Evolutionary conservation across 2,113 vertebrate genomes (phyloP).

Genomic region (Saccopteryx bilineata): DNA sequence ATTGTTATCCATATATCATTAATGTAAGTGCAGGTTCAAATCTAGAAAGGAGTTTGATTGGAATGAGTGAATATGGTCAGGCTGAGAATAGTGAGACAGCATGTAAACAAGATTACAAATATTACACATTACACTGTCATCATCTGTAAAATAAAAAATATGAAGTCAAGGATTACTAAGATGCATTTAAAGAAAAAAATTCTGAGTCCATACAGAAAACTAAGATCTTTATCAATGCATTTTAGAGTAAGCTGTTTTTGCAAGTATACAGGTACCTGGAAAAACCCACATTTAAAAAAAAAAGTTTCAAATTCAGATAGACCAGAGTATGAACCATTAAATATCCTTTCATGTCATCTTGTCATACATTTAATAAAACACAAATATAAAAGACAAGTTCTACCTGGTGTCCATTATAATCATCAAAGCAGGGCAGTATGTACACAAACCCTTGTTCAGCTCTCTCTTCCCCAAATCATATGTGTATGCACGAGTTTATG

Average conservation of each 20-base stretch:
- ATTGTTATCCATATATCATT: not conserved
- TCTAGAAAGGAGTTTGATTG: slow-evolving; percentile 17
- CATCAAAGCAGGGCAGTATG: not conserved
- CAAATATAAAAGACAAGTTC: not conserved
- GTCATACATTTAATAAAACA: not conserved
- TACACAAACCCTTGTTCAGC: not conserved
- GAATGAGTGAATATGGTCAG: not conserved
- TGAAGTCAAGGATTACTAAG: not conserved
- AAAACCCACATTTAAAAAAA: not conserved
- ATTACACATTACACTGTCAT: not conserved
- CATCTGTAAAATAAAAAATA: slow-evolving; percentile 31
- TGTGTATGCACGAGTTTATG: too few relatives aligned
- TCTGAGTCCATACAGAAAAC: not conserved
- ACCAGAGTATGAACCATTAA: not conserved
- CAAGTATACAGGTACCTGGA: not conserved
- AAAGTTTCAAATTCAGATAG: slow-evolving; percentile 20
- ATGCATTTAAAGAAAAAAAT: not conserved
- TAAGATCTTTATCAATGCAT: not conserved
- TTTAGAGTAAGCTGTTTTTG: not conserved
- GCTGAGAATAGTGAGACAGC: not conserved
- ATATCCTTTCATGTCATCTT: not conserved
- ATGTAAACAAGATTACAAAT: not conserved
- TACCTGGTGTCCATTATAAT: not conserved
- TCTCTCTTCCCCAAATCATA: not conserved
- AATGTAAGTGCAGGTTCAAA: not conserved